phyloP scores from a whole-genome alignment of 2,888 invertebrate genomes.

The Meteorus colon region DNA sequence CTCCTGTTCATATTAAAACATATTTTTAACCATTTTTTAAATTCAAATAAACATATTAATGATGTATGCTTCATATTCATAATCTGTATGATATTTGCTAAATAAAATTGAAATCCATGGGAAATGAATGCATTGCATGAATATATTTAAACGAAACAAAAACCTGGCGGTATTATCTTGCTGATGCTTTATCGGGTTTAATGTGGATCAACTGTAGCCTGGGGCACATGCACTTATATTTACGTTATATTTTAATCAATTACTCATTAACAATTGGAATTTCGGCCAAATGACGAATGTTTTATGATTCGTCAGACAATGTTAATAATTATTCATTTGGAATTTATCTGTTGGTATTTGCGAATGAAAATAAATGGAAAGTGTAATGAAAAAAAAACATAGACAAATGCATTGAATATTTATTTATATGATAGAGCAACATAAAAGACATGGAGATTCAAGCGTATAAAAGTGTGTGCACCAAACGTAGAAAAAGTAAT shows the following conservation, averaged over 20 bases:
- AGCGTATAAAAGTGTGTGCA: slow-evolving; percentile 27
- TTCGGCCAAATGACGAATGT: too few species aligned
- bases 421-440: neutral
- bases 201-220: neutral
- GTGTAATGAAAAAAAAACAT: too few species aligned
- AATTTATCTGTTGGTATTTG: too few species aligned
- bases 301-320: too few species aligned
- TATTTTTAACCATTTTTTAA: neutral
- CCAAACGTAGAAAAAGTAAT: slow-evolving; percentile 21
- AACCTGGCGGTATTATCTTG: neutral
- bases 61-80: neutral
- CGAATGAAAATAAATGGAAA: too few species aligned
- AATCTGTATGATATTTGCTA: neutral
- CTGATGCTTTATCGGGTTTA: neutral
- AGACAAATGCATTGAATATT: too few species aligned
- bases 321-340: too few species aligned
- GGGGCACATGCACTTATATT: neutral
- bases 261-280: too few species aligned
- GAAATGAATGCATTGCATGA: neutral
- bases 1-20: neutral
- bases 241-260: neutral
- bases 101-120: neutral
- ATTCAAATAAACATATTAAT: neutral
- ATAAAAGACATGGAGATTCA: neutral
- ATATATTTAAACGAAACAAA: neutral